These are phyloP conservation scores for Mesocentrotus franciscanus DNA, from an alignment of 53 echinoderm and acorn worm genomes.

Conservation along the genomic window DNA sequence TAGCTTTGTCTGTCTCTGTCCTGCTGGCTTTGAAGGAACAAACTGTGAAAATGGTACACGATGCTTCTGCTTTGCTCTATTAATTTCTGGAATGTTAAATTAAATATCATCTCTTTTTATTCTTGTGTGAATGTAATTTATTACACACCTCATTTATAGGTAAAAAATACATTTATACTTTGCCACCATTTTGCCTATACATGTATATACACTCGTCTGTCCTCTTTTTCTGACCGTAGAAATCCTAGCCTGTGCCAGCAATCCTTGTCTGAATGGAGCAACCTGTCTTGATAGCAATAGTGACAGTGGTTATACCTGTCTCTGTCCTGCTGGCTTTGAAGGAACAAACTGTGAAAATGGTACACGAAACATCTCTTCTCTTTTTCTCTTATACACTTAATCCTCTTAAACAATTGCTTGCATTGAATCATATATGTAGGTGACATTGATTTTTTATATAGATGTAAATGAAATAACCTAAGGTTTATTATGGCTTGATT, in stretches of 20 bases:
- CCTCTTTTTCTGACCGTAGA: not conserved
- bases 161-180: too few relatives aligned
- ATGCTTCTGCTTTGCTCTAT: not conserved
- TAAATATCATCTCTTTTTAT: too few relatives aligned
- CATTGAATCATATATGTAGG: too few relatives aligned
- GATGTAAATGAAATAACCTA: too few relatives aligned
- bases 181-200: not conserved
- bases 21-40: slow-evolving; percentile 65
- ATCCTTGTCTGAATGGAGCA: slow-evolving; percentile 77
- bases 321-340: slow-evolving; percentile 67
- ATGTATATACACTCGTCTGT: not conserved
- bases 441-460: too few relatives aligned
- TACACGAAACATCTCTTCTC: not conserved
- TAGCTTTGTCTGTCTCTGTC: slow-evolving; percentile 66
- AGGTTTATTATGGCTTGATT: too few relatives aligned
- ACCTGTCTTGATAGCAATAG: slow-evolving; percentile 57
- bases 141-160: too few relatives aligned
- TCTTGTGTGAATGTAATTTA: too few relatives aligned
- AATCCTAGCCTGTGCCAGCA: slow-evolving; percentile 58
- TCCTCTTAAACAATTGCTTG: too few relatives aligned
- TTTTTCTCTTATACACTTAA: too few relatives aligned
- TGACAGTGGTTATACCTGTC: slow-evolving; percentile 62
- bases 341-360: slow-evolving; percentile 71
- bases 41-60: slow-evolving; percentile 69
- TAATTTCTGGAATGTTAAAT: too few relatives aligned